Evolutionary conservation across 1,140 invertebrate genomes (phyloP), one percentile per base, ranked within the genome.

Genomic region (Papilio dardanus): DNA sequence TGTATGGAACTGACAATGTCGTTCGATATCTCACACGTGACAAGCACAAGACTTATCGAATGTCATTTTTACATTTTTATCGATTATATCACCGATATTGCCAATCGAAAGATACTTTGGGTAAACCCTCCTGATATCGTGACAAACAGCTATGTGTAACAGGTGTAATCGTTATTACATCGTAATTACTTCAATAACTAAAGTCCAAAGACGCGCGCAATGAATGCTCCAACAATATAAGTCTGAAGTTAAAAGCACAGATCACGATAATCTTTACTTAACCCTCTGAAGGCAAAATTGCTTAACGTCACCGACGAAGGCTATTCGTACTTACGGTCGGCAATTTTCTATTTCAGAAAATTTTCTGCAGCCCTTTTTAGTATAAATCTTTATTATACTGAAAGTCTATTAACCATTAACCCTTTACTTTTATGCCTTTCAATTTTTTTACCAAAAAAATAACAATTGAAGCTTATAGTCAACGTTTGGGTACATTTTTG

Each of bases 301-400:
- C 54, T 28, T 28, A 62, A 62, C 54, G 24, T 62, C 54, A 62
- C 21, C 21, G 54, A 28, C 54, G 24, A 62, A 62, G 21, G 24
- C 30, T 62, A 62, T 24, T 62, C 54, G 54, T 62, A 62, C 50
- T 30, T 62, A 62, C 21, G 54, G 21, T 62, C 54, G 54, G 10
- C 54, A 62, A 62, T 62, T 62, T 62, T 62, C 54, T 24, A 30
- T 62, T 62, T 30, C 24, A 62, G 54, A 62, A 62, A 62, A 62
- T 28, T 62, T 62, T 62, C 54, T 62, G 12, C 3, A 62, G 24
- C 24, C 54, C 54, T 62, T 62, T 62, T 62, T 62, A 62, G n/a
- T 28, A 62, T 62, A 62, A 62, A 62, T 62, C 21, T 28, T 28
- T 62, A 62, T 62, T 62, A 62, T 62, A 28, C 24, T 28, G 4